Evolutionary conservation across 1,140 invertebrate genomes (phyloP), one percentile per base, ranked within the genome.

Genomic region (Drosophila littoralis): DNA sequence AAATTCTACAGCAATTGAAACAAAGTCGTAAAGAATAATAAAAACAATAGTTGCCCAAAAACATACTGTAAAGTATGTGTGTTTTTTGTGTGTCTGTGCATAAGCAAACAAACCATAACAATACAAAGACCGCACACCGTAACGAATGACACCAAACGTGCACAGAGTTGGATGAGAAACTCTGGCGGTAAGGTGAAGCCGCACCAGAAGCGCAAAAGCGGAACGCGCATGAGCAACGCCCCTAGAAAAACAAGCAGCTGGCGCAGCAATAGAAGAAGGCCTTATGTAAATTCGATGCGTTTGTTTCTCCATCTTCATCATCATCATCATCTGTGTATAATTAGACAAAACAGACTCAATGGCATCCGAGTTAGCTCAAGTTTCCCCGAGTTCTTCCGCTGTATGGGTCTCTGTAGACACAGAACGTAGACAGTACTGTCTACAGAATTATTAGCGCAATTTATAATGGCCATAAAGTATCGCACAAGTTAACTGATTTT

Each of bases 111-210:
- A 52, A 69, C 22, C 48, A 42, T 46, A 61, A 61, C 48, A 43
- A 52, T 45, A 36, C 50, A 58, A 15, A 75, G 61, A 76, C 48
- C 77, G 71, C 83, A 57, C 77, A 86, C 70, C 82, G 63, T 81
- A 86, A 86, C 82, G 83, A 85, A 81, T 86, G 82, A 86, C 82
- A 81, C 73, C 79, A 77, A 82, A 86, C 38, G 40, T 52, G 36
- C 32, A 22, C 42, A 59, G 57, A 58, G 36, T 12, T 38, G 52
- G 52, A 22, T 12, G 51, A 46, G 32, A n/a, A 17, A 42, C 13
- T 5, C 22, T 43, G 58, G 28, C 46, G 17, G 22, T 32, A 42
- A 40, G 45, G 36, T 40, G 60, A 43, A 22, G 43, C 59, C 32
- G 59, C 59, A 28, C 3, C 12, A 48, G 59, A 48, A 48, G 59